phyloP scores from a whole-genome alignment of 2,113 vertebrate species.

The Cololabis saira region DNA sequence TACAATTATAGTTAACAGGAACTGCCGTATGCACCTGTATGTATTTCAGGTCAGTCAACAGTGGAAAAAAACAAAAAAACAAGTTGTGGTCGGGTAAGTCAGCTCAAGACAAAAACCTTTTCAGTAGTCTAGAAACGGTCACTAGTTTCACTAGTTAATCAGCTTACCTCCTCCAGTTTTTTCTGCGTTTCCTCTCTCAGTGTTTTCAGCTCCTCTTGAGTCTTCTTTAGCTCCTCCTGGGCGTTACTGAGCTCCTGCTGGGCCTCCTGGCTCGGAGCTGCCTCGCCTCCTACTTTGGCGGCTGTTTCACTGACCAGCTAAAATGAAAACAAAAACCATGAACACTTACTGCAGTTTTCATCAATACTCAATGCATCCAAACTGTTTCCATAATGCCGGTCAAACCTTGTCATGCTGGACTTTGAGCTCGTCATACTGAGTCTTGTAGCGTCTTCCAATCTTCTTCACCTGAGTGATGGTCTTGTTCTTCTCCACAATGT shows the following conservation, averaged over 20 bases:
- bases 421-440: conserved; percentile 96
- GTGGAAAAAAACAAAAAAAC: too few species aligned
- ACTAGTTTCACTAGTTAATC: neutral
- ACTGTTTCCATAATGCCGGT: fast-evolving
- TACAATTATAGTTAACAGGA: too few species aligned
- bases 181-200: conserved; percentile 58
- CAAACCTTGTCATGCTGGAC: conserved; percentile 91
- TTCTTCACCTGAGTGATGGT: conserved; percentile 98
- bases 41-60: too few species aligned
- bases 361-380: neutral
- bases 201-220: conserved; percentile 56
- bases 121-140: too few species aligned
- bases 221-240: conserved; percentile 63
- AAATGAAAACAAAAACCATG: conserved; percentile 12
- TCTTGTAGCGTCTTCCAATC: conserved; percentile 96
- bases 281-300: conserved; percentile 71
- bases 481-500: conserved; percentile 93
- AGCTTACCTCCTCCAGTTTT: conserved; percentile 61
- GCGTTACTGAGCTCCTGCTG: conserved; percentile 63
- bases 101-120: too few species aligned
- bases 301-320: conserved; percentile 86
- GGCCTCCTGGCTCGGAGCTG: conserved; percentile 30
- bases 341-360: neutral
- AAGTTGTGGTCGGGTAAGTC: too few species aligned
- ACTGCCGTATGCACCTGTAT: too few species aligned